Conservation (phyloP, 2,888 invertebrate genomes). For the Callyntrura guangdongensis region DNA sequence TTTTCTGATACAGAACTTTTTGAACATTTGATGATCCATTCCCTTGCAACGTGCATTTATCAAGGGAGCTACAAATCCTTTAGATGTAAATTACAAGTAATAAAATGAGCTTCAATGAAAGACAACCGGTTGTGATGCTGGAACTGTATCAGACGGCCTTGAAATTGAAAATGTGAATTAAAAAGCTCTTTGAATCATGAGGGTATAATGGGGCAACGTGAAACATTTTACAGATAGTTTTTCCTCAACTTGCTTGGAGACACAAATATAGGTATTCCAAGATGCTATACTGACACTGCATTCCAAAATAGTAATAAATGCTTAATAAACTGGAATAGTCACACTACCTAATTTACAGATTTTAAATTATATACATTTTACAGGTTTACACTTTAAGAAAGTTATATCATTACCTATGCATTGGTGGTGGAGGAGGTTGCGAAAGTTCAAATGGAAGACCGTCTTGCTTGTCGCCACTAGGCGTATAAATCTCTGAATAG, state of each 20-base stretch:
- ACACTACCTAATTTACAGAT: too few species aligned
- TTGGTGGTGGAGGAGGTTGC: slow-evolving; percentile 94
- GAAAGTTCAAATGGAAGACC: slow-evolving; percentile 85
- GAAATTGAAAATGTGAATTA: background rate
- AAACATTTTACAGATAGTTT: too few species aligned
- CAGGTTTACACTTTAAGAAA: too few species aligned
- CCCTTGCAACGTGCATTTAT: background rate
- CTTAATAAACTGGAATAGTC: too few species aligned
- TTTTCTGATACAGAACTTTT: slow-evolving; percentile 34
- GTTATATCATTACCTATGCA: slow-evolving; percentile 91
- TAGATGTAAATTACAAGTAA: background rate
- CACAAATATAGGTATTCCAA: too few species aligned
- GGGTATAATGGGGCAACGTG: background rate
- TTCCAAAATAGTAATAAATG: too few species aligned
- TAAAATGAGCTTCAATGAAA: slow-evolving; percentile 28
- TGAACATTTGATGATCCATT: background rate
- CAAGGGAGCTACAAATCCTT: background rate
- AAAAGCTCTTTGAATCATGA: background rate
- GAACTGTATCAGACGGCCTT: background rate
- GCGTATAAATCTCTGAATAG: slow-evolving; percentile 97
- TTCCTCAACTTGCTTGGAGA: too few species aligned
- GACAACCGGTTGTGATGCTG: background rate
- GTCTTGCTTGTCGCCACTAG: slow-evolving; percentile 90
- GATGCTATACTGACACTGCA: too few species aligned
- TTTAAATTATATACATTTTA: too few species aligned